phyloP scores from a whole-genome alignment of 2,113 vertebrate genomes.

The Phylloscopus trochiloides region DNA sequence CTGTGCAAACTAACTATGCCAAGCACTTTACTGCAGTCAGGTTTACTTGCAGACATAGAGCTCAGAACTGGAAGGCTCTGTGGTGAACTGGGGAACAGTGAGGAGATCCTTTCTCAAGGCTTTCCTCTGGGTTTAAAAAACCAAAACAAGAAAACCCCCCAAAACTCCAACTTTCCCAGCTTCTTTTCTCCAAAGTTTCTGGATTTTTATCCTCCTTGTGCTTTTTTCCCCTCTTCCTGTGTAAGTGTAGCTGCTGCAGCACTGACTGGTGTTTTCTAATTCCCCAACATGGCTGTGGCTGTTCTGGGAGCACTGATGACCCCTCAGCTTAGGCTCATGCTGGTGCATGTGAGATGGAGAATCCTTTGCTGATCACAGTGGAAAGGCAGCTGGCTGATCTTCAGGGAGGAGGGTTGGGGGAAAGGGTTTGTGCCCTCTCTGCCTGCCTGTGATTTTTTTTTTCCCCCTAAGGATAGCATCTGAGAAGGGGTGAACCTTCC shows the following conservation, averaged over 20 bases:
- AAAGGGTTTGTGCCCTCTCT: neutral
- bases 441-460: neutral
- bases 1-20: neutral
- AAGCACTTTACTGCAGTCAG: neutral
- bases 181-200: neutral
- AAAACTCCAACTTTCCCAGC: neutral
- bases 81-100: neutral
- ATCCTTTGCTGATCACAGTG: neutral
- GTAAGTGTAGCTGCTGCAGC: neutral
- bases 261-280: neutral
- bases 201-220: neutral
- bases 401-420: neutral
- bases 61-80: neutral
- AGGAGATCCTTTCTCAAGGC: neutral
- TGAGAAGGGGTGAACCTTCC: neutral
- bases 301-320: neutral
- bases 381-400: neutral
- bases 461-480: neutral
- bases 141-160: rapidly evolving
- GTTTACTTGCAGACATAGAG: neutral
- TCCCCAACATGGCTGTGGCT: neutral
- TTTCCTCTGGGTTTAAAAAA: neutral
- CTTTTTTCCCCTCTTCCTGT: neutral
- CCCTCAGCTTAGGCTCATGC: neutral
- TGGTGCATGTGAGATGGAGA: neutral